A percentile compares a stretch with the other conserved stretches of the same genome.
Evolutionary conservation across 1,140 invertebrate species (phyloP).

Genomic region (Oedothorax gibbosus): DNA sequence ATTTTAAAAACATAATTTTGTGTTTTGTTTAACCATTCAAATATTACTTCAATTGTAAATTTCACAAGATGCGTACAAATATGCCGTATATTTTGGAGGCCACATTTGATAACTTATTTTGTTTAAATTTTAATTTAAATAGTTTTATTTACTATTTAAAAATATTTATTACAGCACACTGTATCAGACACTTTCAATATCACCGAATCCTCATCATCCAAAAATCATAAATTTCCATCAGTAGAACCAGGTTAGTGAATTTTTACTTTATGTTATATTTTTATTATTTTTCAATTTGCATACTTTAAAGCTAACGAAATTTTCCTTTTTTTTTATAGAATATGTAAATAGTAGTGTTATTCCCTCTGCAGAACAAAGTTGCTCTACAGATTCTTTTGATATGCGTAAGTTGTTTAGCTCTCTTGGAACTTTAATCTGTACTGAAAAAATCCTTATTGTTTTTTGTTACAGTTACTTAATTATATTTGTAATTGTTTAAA

Average conservation of each 20-base stretch:
- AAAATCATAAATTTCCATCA: slow-evolving; percentile 34
- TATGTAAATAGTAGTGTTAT: slow-evolving; percentile 51
- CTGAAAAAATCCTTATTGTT: too few species aligned
- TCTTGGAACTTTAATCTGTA: too few species aligned
- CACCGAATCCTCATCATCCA: slow-evolving; percentile 9
- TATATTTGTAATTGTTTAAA: too few species aligned
- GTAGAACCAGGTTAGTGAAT: slow-evolving; percentile 28
- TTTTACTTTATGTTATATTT: neutral
- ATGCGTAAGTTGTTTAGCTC: slow-evolving; percentile 32
- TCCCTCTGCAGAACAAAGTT: slow-evolving; percentile 29
- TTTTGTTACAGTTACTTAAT: too few species aligned
- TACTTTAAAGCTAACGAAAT: neutral
- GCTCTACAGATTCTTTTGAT: slow-evolving; percentile 43
- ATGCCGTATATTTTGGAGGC: too few species aligned
- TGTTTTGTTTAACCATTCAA: too few species aligned
- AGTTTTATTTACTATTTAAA: too few species aligned
- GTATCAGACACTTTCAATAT: neutral
- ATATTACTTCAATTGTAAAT: too few species aligned
- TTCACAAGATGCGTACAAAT: too few species aligned
- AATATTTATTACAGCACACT: slow-evolving; percentile 5
- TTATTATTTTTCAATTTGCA: neutral
- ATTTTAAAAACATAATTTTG: too few species aligned
- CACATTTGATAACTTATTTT: too few species aligned
- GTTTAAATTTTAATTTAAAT: too few species aligned
- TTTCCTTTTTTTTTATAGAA: slow-evolving; percentile 24